Evolutionary conservation across 2,888 invertebrate genomes (phyloP), one percentile per base, ranked within the genome.

Genomic region (Troilus luridus): DNA sequence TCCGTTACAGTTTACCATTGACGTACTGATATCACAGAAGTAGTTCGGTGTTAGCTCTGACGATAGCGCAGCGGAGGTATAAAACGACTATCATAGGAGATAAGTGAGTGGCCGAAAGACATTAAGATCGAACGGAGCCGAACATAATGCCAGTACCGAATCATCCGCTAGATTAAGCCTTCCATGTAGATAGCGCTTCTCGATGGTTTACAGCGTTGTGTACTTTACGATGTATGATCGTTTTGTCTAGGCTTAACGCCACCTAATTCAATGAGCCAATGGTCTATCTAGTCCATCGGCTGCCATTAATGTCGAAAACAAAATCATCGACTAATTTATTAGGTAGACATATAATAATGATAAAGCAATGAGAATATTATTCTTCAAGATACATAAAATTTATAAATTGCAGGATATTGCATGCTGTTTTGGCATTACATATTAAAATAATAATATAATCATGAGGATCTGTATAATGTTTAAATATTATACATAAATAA

Each of bases 121-220:
- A 27, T 72, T 24, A 8, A 41, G 14, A 72, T 27, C 7, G 27
- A 27, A 27, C 72, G 1, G 72, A 72, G 27, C 17, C 5, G 67
- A n/a, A 67, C 12, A 24, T 67, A 6, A 67, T 24, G 3, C 3
- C 17, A 14, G 27, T 72, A 72, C 17, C 72, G 72, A 27, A 72
- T 72, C 27, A 72, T 27, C 72, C 72, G 72, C 72, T 41, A 72
- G 72, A 72, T 72, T 72, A 72, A 27, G 72, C 72, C 24, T 8
- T 41, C 27, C 17, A 72, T 72, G 17, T 0, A 17, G 27, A 17
- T 72, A 72, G 24, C 10, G 67, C n/a, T 24, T 0, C 9, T n/a
- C 64, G 21, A 9, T 24, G 67, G 67, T 67, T 67, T 24, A 12
- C 67, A 24, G 24, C 14, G 17, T 0, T 27, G 72, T 72, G 27